Base-by-base conservation (phyloP, 2,888 invertebrate genomes). In the Ferdinandea cuprea region DNA sequence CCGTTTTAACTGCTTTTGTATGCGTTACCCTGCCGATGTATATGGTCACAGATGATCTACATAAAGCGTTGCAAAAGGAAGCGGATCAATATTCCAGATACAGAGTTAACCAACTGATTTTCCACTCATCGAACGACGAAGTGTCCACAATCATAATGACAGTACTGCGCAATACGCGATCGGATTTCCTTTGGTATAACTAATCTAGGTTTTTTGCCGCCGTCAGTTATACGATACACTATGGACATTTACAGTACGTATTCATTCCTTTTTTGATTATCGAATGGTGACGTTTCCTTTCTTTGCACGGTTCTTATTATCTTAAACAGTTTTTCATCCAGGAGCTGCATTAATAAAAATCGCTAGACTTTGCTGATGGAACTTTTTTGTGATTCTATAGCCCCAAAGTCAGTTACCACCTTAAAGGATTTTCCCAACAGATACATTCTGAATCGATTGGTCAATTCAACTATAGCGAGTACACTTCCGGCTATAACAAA, bases 371-470 rank as follows among this genome's bases (percentile, higher is more conserved):
- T 63, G 7, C n/a, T 21, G 5, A 32, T 48, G 17, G 19, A 17
- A 30, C 48, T 63, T 19, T 13, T 63, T 63, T 13, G 63, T 63
- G 21, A 35, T 63, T 25, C 19, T 8, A 52, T 17, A 21, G 66
- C 46, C n/a, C 11, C 11, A 19, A 17, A 63, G 15, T 63, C 48
- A 6, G 63, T 48, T 5, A 25, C 19, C 30, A 40, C 13, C 30
- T 28, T 28, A 19, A 66, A 66, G 5, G 9, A 87, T 9, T 48
- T 56, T n/a, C 87, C 87, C 19, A 88, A 44, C 17, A 88, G 61
- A 69, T 88, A 89, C 0, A 87, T 78, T 32, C 87, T 50, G 59
- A 88, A 88, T 40, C 87, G 87, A 35, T 88, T 86, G 2, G 88
- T 37, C 3, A 88, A 86, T 85, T 86, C 66, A 15, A 89, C 86